These are phyloP conservation scores for Alces alces DNA, from an alignment of 2,113 vertebrate genomes.

Conservation along the genomic window DNA sequence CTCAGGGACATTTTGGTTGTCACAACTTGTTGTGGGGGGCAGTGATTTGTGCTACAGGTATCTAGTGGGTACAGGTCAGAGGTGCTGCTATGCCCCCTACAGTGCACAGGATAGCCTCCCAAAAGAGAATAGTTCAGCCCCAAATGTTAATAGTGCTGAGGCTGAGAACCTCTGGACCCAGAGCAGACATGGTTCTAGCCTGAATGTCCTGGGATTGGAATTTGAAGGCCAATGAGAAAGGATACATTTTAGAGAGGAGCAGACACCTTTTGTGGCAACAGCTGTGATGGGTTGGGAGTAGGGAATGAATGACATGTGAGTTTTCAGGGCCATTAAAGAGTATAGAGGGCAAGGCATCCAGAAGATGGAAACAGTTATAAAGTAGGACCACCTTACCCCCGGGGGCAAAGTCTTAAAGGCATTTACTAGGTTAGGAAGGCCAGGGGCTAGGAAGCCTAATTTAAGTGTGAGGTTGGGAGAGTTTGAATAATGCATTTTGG, in stretches of 20 bases:
- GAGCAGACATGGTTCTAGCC: neutral
- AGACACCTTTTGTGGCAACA: neutral
- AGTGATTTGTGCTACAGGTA: neutral
- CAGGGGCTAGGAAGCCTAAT: neutral
- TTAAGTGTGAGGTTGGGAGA: neutral
- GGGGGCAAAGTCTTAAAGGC: neutral
- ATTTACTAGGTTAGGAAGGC: constrained; percentile 7
- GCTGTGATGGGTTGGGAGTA: neutral
- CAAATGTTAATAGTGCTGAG: neutral
- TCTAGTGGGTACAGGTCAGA: neutral
- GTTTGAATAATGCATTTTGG: neutral
- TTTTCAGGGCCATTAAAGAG: neutral
- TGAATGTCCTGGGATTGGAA: neutral
- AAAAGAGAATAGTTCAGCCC: neutral
- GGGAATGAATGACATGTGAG: neutral
- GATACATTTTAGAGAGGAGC: neutral
- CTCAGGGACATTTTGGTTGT: neutral
- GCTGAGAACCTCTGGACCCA: neutral
- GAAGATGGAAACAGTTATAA: neutral
- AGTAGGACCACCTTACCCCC: neutral
- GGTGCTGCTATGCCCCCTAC: neutral
- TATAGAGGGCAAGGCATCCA: neutral
- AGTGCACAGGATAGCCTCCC: neutral
- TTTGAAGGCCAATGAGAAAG: neutral
- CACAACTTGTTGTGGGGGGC: neutral